A percentile compares a stretch with the other conserved stretches of the same genome.
Conservation (phyloP, 2,113 vertebrate genomes). For the Lepisosteus osseus region DNA sequence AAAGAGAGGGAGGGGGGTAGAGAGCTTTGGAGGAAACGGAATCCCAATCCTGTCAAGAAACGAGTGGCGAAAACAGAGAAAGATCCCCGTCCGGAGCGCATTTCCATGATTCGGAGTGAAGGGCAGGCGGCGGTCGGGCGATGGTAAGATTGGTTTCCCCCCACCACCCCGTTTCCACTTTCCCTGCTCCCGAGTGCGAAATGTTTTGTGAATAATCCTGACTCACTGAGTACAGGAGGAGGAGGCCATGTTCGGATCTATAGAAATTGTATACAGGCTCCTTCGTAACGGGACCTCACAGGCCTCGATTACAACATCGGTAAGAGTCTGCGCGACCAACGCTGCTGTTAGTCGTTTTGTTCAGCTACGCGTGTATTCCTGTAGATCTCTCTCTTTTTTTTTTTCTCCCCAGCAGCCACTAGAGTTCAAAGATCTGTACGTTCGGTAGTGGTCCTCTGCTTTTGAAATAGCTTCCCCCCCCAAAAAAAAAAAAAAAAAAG, state of each 20-base stretch:
- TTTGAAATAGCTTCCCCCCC: too few species aligned
- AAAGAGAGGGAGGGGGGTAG: background rate
- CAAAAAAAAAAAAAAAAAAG: too few species aligned
- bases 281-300: slow-evolving; percentile 3
- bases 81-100: background rate
- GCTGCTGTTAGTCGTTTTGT: too few species aligned
- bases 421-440: too few species aligned
- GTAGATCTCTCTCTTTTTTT: too few species aligned
- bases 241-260: slow-evolving; percentile 28
- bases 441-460: too few species aligned
- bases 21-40: background rate
- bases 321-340: too few species aligned
- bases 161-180: too few species aligned
- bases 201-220: slow-evolving; percentile 18
- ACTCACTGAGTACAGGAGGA: slow-evolving; percentile 25
- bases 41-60: slow-evolving; percentile 2
- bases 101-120: background rate
- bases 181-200: too few species aligned
- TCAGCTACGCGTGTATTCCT: too few species aligned
- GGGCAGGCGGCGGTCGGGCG: slow-evolving; percentile 5
- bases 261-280: slow-evolving; percentile 1
- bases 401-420: too few species aligned
- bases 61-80: background rate
- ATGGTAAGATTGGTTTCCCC: background rate
- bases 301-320: background rate